Conservation (phyloP, 92 coral and sea anemone species). For the Parazoanthus atlanticus region DNA sequence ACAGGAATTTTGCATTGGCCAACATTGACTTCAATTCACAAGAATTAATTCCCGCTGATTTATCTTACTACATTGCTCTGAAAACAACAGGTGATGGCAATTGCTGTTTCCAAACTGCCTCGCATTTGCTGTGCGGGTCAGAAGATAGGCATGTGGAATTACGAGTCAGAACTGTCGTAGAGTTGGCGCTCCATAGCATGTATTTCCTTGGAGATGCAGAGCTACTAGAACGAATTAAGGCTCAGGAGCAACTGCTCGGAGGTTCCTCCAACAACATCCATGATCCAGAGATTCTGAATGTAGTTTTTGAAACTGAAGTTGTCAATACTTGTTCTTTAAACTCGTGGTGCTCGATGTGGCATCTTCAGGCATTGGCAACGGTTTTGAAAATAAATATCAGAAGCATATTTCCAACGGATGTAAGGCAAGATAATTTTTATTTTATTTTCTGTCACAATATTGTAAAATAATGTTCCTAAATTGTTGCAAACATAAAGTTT, state of each 20-base stretch:
- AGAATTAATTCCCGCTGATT: background rate
- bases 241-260: conserved; percentile 21
- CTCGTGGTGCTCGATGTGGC: conserved; percentile 6
- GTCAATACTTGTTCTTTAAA: background rate
- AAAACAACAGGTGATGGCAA: background rate
- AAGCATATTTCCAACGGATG: background rate
- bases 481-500: no score
- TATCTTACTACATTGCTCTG: background rate
- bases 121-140: background rate
- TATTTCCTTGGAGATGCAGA: conserved; percentile 9
- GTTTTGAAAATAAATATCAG: background rate
- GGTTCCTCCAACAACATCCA: background rate
- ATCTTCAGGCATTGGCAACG: background rate
- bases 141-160: background rate
- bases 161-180: background rate
- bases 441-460: no score
- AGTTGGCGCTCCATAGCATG: background rate
- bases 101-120: background rate
- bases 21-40: background rate
- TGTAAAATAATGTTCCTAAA: no score
- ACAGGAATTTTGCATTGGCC: background rate
- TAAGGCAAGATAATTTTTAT: background rate
- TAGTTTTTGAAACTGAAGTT: background rate
- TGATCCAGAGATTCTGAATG: background rate
- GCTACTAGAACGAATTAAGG: background rate